These are phyloP conservation scores for Actinostola sp. DNA, from an alignment of 92 coral and sea anemone species.

Conservation along the genomic window DNA sequence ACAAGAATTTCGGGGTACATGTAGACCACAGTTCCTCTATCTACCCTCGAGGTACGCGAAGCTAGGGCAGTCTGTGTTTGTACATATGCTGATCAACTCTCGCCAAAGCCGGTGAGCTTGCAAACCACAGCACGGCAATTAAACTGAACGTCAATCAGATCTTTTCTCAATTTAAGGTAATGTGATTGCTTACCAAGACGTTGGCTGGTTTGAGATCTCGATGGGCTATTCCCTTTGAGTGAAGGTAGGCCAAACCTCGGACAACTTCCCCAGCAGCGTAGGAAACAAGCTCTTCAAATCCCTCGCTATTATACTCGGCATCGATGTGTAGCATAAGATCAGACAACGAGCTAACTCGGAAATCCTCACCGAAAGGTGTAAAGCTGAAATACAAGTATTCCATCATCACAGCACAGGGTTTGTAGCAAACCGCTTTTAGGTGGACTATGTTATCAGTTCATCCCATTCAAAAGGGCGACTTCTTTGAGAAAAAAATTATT, in stretches of 20 bases:
- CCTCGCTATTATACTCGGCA: neutral
- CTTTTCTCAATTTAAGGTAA: neutral
- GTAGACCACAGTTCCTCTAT: conserved; percentile 45
- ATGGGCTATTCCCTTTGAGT: conserved; percentile 46
- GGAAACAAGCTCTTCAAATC: conserved; percentile 4
- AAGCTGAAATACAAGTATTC: conserved; percentile 49
- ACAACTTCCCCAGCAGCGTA: conserved; percentile 21
- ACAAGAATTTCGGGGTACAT: conserved; percentile 65
- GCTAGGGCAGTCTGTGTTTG: conserved; percentile 55
- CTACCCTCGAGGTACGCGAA: conserved; percentile 28
- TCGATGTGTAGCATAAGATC: neutral
- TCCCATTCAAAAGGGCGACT: too few species aligned
- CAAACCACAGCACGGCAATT: conserved; percentile 30
- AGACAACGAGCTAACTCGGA: conserved; percentile 26
- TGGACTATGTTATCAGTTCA: conserved; percentile 47
- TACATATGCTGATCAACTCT: conserved; percentile 29
- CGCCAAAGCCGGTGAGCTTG: conserved; percentile 56
- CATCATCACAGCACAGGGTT: conserved; percentile 51
- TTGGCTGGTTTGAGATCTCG: conserved; percentile 49
- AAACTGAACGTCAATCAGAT: conserved; percentile 12
- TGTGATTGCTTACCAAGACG: conserved; percentile 43
- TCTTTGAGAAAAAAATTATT: too few species aligned
- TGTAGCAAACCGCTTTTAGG: conserved; percentile 33
- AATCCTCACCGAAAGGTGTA: conserved; percentile 46
- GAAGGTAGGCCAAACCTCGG: conserved; percentile 34